These are phyloP conservation scores for Amphiura filiformis DNA, from an alignment of 35 echinoderm and acorn worm species.

Conservation along the genomic window DNA sequence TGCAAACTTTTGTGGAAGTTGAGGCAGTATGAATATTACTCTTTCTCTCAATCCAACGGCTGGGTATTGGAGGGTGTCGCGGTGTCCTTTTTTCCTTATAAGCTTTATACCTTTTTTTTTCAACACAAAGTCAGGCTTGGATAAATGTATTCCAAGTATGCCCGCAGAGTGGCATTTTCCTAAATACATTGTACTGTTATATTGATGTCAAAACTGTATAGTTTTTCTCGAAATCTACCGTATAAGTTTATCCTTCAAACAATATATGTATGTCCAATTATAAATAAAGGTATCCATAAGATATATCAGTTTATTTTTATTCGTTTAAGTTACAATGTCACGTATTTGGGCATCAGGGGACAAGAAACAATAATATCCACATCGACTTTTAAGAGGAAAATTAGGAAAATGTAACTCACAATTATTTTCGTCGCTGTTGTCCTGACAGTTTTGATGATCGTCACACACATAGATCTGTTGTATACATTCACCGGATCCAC, in stretches of 20 bases:
- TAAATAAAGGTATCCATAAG: not conserved
- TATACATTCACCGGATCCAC: slow-evolving; percentile 79
- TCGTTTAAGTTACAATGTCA: not conserved
- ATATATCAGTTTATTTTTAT: not conserved
- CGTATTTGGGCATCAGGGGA: not conserved
- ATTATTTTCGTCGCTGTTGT: slow-evolving; percentile 72
- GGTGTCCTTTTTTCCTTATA: not conserved
- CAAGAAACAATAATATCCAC: not conserved
- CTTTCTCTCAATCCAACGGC: too few relatives aligned
- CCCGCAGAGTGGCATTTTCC: too few relatives aligned
- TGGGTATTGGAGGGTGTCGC: not conserved
- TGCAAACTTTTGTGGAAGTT: too few relatives aligned
- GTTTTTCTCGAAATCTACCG: too few relatives aligned
- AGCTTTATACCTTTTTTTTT: not conserved
- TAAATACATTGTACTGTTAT: too few relatives aligned
- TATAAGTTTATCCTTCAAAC: too few relatives aligned
- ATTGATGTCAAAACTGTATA: too few relatives aligned
- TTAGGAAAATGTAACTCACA: not conserved
- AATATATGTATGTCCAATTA: not conserved
- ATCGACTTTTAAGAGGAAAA: not conserved
- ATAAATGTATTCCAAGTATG: too few relatives aligned
- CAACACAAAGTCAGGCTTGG: too few relatives aligned
- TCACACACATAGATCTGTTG: slow-evolving; percentile 84
- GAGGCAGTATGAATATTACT: too few relatives aligned
- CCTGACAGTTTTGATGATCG: slow-evolving; percentile 53